These are phyloP conservation scores for Heliconius ismenius DNA, from an alignment of 2,888 invertebrate species.

Conservation along the genomic window DNA sequence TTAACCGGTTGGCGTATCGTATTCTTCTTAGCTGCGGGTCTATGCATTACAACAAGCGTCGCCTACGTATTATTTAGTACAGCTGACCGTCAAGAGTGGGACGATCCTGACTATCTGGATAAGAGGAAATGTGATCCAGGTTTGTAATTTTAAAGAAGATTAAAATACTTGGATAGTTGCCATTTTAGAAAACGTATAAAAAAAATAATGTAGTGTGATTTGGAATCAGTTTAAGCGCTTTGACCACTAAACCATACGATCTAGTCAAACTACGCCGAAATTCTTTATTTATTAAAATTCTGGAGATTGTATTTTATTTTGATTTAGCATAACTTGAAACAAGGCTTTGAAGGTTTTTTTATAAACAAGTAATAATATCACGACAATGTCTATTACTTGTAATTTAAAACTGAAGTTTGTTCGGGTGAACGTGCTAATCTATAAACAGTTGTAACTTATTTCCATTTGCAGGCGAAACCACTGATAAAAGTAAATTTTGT, in stretches of 20 bases:
- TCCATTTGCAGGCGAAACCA: too few species aligned
- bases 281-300: background rate
- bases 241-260: too few species aligned
- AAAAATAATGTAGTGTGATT: too few species aligned
- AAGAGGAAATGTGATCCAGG: constrained; percentile 59
- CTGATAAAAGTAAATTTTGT: too few species aligned
- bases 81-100: constrained; percentile 87
- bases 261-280: too few species aligned
- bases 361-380: background rate
- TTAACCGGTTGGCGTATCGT: constrained; percentile 86
- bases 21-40: constrained; percentile 85
- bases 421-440: background rate
- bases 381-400: background rate
- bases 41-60: constrained; percentile 83
- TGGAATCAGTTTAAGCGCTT: too few species aligned
- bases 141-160: constrained; percentile 37
- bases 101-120: constrained; percentile 76
- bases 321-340: background rate
- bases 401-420: background rate
- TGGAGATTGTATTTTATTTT: background rate
- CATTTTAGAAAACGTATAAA: too few species aligned
- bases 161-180: background rate
- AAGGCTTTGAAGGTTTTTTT: background rate
- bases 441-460: too few species aligned
- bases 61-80: constrained; percentile 86